Evolutionary conservation across 1,140 invertebrate species (phyloP).

Genomic region (Sitophilus oryzae): DNA sequence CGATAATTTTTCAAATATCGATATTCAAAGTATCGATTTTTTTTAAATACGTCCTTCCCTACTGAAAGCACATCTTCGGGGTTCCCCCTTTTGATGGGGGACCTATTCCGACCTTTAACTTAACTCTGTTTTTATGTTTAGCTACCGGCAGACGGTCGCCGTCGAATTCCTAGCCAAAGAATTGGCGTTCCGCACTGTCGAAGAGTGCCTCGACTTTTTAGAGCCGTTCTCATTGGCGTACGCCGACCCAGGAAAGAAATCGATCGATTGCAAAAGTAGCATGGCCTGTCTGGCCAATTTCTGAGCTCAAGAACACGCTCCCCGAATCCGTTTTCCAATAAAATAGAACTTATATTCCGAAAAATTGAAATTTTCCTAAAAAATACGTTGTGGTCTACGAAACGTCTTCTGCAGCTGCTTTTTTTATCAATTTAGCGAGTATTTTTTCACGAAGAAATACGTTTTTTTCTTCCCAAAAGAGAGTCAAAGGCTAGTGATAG

Average conservation of each 20-base stretch:
- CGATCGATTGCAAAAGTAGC: constrained; percentile 82
- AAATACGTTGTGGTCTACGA: too few species aligned
- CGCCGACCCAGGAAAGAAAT: constrained; percentile 60
- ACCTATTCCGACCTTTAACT: not conserved
- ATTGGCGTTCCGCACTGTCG: constrained; percentile 76
- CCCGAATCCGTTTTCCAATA: too few species aligned
- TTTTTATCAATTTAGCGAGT: too few species aligned
- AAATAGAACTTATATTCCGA: too few species aligned
- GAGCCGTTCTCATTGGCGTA: constrained; percentile 72
- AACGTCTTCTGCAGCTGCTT: too few species aligned
- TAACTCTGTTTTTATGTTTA: constrained; percentile 53
- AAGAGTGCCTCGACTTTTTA: constrained; percentile 83
- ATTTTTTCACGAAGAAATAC: not conserved
- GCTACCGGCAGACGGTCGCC: constrained; percentile 86
- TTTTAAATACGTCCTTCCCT: too few species aligned
- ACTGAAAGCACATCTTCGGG: too few species aligned
- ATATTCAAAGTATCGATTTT: too few species aligned
- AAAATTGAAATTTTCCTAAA: too few species aligned
- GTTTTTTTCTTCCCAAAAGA: not conserved
- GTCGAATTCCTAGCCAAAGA: constrained; percentile 77
- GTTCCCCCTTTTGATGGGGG: too few species aligned
- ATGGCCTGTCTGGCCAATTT: constrained; percentile 55
- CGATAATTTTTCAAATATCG: too few species aligned
- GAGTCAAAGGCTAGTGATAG: constrained; percentile 13
- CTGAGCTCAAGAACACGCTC: constrained; percentile 30